Base-by-base conservation (phyloP, 2,888 invertebrate species). In the Drosophila pseudotalamancana region DNA sequence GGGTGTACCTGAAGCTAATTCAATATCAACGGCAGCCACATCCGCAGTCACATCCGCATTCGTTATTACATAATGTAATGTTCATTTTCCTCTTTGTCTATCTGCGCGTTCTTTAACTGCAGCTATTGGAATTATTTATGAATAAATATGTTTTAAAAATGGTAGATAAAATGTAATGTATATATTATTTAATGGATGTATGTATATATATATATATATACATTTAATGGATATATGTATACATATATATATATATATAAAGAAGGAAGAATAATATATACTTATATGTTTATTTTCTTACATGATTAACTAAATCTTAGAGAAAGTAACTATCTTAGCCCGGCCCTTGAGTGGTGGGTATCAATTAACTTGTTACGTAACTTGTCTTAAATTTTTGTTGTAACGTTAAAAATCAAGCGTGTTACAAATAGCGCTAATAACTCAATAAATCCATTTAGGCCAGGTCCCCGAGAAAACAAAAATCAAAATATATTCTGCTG, bases 371-470 rank as follows among this genome's bases (percentile, higher is more conserved):
- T 62, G 61, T 55, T 57, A 54, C 18, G 23, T 27, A 12, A 14
- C 4, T 27, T n/a, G 12, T 14, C 18, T 16, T 11, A n/a, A 29
- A 11, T n/a, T n/a, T n/a, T 43, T 18, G 16, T 0, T 27, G n/a
- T 2, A 9, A 29, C 9, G 11, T 29, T 29, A 16, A 46, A 11
- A 40, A 34, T 14, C 21, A 43, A 51, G 35, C 32, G 51, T 48
- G 34, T 31, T 6, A 34, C 42, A 54, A 67, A 73, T 74, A 53
- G 50, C 49, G 57, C 50, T 72, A 62, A 74, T 74, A 72, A 69
- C 75, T 72, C 72, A 72, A 74, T 77, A 77, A 77, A 77, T 77
- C 79, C 80, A 75, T 75, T 78, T 75, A 75, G 37, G 11, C 29
- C 43, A 62, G 16, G 19, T 27, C 27, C 39, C 39, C 16, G 16